Evolutionary conservation across 2,888 invertebrate species (phyloP).

Genomic region (Petrophora chlorosata): DNA sequence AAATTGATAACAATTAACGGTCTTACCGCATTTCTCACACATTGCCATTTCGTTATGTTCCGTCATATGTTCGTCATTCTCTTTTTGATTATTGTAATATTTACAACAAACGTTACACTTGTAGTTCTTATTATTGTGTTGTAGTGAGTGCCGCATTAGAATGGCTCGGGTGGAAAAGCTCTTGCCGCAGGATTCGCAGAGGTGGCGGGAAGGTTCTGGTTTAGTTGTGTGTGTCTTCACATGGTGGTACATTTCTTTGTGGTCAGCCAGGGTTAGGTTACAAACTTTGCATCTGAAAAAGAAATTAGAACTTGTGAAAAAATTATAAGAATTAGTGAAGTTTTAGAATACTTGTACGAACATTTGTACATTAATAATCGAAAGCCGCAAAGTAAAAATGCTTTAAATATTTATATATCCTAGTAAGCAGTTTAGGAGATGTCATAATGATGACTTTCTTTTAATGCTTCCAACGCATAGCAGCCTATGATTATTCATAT

Average conservation of each 20-base stretch:
- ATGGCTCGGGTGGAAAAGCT: conserved; percentile 65
- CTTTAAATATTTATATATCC: no score
- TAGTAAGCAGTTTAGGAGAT: no score
- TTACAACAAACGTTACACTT: conserved; percentile 58
- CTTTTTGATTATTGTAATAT: conserved; percentile 47
- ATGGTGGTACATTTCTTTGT: conserved; percentile 84
- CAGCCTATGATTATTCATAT: no score
- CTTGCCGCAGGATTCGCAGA: conserved; percentile 74
- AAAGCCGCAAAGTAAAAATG: no score
- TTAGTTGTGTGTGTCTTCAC: conserved; percentile 77
- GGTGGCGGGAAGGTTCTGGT: conserved; percentile 53
- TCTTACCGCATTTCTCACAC: conserved; percentile 73
- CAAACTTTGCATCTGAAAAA: conserved; percentile 84
- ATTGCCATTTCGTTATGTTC: conserved; percentile 61
- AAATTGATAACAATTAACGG: conserved; percentile 52
- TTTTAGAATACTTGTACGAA: no score
- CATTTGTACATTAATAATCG: no score
- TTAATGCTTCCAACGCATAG: no score
- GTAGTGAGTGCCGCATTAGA: conserved; percentile 57
- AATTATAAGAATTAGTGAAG: conserved; percentile 5
- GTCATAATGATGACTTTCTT: no score
- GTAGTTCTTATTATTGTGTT: conserved; percentile 47
- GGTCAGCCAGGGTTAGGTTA: conserved; percentile 78
- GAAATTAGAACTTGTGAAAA: not conserved
- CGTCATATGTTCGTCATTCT: conserved; percentile 51